Percentiles rank a stretch among this genome's conserved stretches.
phyloP scores from a whole-genome alignment of 92 coral and sea anemone species.

The Phenganax stokvisi region DNA sequence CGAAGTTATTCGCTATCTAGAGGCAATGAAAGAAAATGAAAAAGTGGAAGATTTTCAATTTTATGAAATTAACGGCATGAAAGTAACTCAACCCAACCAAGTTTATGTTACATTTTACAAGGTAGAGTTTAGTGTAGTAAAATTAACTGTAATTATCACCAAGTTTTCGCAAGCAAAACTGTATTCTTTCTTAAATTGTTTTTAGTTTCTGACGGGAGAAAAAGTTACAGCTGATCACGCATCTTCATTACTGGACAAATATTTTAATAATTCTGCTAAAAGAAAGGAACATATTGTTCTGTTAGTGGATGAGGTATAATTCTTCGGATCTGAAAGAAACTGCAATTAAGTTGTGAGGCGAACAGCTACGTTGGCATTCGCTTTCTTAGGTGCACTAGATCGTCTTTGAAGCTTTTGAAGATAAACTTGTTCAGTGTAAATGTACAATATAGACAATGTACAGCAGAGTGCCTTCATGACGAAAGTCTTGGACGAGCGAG shows the following conservation, averaged over 20 bases:
- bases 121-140: constrained; percentile 34
- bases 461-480: too few relatives aligned
- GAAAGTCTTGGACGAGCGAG: too few relatives aligned
- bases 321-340: background rate
- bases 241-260: constrained; percentile 69
- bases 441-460: too few relatives aligned
- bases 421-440: too few relatives aligned
- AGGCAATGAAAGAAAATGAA: constrained; percentile 50
- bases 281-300: constrained; percentile 66
- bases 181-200: background rate
- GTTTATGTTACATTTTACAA: constrained; percentile 71
- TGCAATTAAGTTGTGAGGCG: too few relatives aligned
- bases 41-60: constrained; percentile 66
- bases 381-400: too few relatives aligned
- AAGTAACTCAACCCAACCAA: constrained; percentile 87
- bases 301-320: constrained; percentile 83
- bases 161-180: background rate
- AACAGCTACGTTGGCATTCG: too few relatives aligned
- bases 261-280: constrained; percentile 56
- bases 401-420: too few relatives aligned
- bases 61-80: constrained; percentile 91
- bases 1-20: constrained; percentile 70
- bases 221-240: constrained; percentile 94
- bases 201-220: constrained; percentile 69
- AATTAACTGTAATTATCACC: background rate